Evolutionary conservation across 2,888 invertebrate species (phyloP).

Genomic region (Papilio gigon): DNA sequence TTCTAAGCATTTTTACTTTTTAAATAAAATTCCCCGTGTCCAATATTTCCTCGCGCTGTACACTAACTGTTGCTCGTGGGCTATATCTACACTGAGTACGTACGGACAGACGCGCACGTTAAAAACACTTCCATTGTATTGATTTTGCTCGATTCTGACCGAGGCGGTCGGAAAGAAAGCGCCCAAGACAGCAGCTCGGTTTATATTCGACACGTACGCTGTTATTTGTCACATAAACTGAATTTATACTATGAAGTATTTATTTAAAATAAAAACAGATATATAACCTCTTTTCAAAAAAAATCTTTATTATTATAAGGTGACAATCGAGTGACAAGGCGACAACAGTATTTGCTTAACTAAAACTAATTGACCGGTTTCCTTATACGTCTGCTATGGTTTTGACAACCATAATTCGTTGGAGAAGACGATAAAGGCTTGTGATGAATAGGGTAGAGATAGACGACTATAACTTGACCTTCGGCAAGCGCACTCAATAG

Average conservation of each 20-base stretch:
- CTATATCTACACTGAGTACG: slow-evolving; percentile 45
- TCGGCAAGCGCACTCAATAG: no score
- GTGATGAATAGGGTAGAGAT: no score
- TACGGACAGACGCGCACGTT: slow-evolving; percentile 61
- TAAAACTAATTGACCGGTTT: no score
- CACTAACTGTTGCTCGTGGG: slow-evolving; percentile 73
- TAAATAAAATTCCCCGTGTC: slow-evolving; percentile 35
- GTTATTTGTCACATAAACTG: neutral
- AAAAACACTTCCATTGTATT: slow-evolving; percentile 76
- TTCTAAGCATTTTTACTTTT: neutral
- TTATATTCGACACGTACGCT: slow-evolving; percentile 16
- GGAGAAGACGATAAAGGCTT: no score
- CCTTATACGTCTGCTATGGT: no score
- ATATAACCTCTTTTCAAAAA: no score
- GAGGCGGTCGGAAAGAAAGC: slow-evolving; percentile 50
- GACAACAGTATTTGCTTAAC: no score
- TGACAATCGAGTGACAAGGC: no score
- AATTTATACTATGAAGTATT: neutral
- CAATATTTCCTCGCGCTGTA: slow-evolving; percentile 53
- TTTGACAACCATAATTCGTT: no score
- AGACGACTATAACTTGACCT: no score
- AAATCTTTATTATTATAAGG: no score
- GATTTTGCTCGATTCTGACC: slow-evolving; percentile 73
- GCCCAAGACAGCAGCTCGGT: slow-evolving; percentile 20
- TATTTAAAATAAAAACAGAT: no score